Base-by-base conservation (phyloP, 1,140 invertebrate species). In the Anthonomus grandis region DNA sequence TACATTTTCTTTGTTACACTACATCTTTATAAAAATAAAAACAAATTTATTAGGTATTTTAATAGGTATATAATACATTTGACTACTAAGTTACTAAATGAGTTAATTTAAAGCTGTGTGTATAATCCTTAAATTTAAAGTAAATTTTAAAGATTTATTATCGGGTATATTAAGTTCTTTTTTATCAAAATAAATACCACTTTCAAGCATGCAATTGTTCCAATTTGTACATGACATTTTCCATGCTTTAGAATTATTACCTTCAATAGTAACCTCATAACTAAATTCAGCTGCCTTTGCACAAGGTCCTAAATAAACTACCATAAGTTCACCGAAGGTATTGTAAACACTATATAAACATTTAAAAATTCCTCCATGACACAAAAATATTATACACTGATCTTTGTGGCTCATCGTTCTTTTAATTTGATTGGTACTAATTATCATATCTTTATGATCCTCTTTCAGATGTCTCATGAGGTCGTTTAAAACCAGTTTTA, bases 281-380 rank as follows among this genome's bases (percentile, higher is more conserved):
- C 18, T 21, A 54, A 44, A 65, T 8, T 39, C 51, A n/a, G 37
- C 24, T 12, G 64, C 54, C 36, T 59, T 50, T 10, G 46, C 47
- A 41, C 59, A 58, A 3, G 57, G 42, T 4, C 64, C 64, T 8
- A 63, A 21, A 54, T 65, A 65, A 10, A 27, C 15, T n/a, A 65
- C 46, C 22, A 57, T 10, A 45, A 65, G 53, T 24, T 65, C 64
- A 3, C 59, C 45, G 10, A 22, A 42, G 21, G 41, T 52, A 2
- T 19, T 47, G 22, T 56, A 60, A 41, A 60, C 47, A 55, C 57
- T 63, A 44, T 60, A 63, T 3, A 50, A 46, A 27, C 57, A 60
- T 12, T 37, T 47, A 31, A 65, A 65, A 8, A 63, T 34, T 17
- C 50, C 59, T n/a, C 59, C 52, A 19, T 53, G 48, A 55, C 59